Base-by-base conservation (phyloP, 1,140 invertebrate species). In the Pomacea maculata region DNA sequence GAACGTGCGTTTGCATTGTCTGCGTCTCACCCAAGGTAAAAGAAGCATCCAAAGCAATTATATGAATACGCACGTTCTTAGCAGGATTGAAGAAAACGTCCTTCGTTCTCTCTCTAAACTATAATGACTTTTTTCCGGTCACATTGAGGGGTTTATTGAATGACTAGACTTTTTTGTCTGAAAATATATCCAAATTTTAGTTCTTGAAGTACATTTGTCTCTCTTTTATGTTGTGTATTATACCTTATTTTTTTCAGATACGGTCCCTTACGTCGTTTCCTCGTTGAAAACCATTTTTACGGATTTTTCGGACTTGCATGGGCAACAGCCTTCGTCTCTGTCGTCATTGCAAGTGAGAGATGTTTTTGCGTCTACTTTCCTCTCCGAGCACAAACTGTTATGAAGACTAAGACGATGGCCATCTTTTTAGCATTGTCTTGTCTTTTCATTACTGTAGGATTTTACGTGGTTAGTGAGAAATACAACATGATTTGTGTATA, bases 361-460 rank as follows among this genome's bases (percentile, higher is more conserved):
- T 68, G 75, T 54, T 77, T 77, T 63, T 77, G 64, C 21, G 67
- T 77, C 75, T 45, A 67, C n/a, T 45, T n/a, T 11, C 75, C 75
- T 52, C 75, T 77, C 11, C 75, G 64, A 64, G 52, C 64, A 11
- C 7, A 77, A 45, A 67, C 75, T 52, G 75, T 77, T 11, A 9
- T 77, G n/a, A 45, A 25, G 21, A 76, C 75, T 29, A 61, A 57
- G 55, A 77, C 75, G 10, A 77, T 52, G 57, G 64, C n/a, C 34
- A 52, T 77, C 75, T 52, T 77, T 14, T 29, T 67, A 2, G 4
- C 29, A 14, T 14, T 54, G 14, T 61, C 57, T 2, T 14, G 11
- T 14, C 0, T 34, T 65, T n/a, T 77, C 57, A 45, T 77, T n/a
- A 63, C 67, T 10, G 29, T 77, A 10, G 61, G 9, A 5, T 21